Percentiles rank a stretch among this genome's conserved stretches.
These are phyloP conservation scores for Micronisus gabar DNA, from an alignment of 2,113 vertebrate species.

Conservation along the genomic window DNA sequence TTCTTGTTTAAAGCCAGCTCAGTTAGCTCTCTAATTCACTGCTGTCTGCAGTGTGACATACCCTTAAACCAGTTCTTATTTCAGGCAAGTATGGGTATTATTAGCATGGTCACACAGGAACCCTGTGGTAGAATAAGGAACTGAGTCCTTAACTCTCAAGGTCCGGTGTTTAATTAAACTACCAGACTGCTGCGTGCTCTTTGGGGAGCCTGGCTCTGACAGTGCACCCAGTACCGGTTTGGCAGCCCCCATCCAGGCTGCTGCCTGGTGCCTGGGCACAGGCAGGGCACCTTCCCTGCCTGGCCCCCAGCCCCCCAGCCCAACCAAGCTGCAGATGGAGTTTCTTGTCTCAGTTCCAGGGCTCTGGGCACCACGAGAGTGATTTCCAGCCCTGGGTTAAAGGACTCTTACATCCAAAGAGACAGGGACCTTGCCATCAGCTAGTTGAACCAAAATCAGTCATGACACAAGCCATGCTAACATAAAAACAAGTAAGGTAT, in stretches of 20 bases:
- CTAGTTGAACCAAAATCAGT: background rate
- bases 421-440: background rate
- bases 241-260: background rate
- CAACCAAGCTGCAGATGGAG: rapidly evolving
- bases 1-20: background rate
- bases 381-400: background rate
- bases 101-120: background rate
- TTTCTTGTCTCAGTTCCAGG: background rate
- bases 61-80: background rate
- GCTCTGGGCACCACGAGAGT: background rate
- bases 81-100: background rate
- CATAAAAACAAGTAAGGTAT: background rate
- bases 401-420: background rate
- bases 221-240: no score
- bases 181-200: rapidly evolving
- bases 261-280: background rate
- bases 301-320: rapidly evolving
- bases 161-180: background rate
- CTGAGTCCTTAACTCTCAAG: background rate
- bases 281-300: background rate
- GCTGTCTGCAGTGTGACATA: background rate
- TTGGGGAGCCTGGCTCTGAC: background rate
- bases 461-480: background rate
- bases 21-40: background rate
- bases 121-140: background rate